Evolutionary conservation across 1,140 invertebrate species (phyloP).

Genomic region (Drosophila melanica): DNA sequence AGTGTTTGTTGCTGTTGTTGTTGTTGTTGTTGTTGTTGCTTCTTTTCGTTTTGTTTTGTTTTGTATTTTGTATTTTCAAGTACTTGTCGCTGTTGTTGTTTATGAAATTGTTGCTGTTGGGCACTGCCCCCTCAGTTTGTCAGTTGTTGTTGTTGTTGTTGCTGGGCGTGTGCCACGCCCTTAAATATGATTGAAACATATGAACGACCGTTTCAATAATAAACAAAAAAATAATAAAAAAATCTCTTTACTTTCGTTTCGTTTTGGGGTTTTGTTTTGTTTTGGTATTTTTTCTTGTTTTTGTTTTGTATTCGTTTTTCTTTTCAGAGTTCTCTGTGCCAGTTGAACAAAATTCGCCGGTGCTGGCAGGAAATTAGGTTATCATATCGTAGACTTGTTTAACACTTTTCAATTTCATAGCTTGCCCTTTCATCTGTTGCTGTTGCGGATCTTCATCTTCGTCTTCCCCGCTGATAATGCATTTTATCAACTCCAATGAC

Average conservation of each 20-base stretch:
- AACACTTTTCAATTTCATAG: conserved; percentile 76
- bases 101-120: conserved; percentile 36
- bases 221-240: conserved; percentile 1
- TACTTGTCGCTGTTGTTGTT: conserved; percentile 23
- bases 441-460: conserved; percentile 81
- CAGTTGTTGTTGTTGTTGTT: conserved; percentile 41
- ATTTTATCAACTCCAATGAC: conserved; percentile 76
- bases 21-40: conserved; percentile 11
- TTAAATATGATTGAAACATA: conserved; percentile 70
- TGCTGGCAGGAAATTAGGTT: conserved; percentile 70
- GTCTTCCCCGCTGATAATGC: conserved; percentile 83
- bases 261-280: conserved; percentile 25
- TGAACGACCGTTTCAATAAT: conserved; percentile 55
- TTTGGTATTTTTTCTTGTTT: background rate
- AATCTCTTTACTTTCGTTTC: conserved; percentile 69
- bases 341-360: conserved; percentile 40
- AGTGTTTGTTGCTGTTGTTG: conserved; percentile 28
- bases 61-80: conserved; percentile 21
- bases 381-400: conserved; percentile 81
- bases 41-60: conserved; percentile 17
- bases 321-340: conserved; percentile 32
- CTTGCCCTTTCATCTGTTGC: conserved; percentile 41
- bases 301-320: conserved; percentile 2
- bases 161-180: conserved; percentile 64
- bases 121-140: conserved; percentile 42